phyloP scores from a whole-genome alignment of 1,140 invertebrate species.

The Scylla paramamosain region DNA sequence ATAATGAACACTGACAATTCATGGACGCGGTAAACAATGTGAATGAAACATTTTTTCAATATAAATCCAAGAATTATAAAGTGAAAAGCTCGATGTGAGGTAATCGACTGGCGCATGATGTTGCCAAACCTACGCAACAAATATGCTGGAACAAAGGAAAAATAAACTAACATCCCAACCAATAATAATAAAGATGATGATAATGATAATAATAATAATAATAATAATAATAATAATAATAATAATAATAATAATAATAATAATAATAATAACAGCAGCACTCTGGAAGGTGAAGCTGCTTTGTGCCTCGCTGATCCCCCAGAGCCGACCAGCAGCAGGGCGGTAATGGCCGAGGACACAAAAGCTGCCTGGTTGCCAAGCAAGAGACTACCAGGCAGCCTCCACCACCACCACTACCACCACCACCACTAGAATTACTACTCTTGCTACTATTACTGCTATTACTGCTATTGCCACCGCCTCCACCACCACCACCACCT shows the following conservation, averaged over 20 bases:
- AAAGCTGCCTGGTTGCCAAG: too few relatives aligned
- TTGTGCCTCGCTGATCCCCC: not conserved
- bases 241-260: slow-evolving; percentile 24
- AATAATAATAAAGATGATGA: not conserved
- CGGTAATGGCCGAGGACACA: not conserved
- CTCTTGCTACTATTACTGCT: too few relatives aligned
- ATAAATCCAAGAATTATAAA: not conserved
- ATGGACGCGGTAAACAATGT: not conserved
- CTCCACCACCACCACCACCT: too few relatives aligned
- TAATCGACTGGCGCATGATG: not conserved
- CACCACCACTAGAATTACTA: too few relatives aligned
- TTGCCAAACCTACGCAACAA: not conserved
- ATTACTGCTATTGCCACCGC: too few relatives aligned
- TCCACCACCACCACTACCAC: too few relatives aligned
- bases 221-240: slow-evolving; percentile 34
- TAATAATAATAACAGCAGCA: not conserved
- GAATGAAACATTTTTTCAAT: not conserved
- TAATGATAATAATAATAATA: not conserved
- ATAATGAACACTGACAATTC: not conserved
- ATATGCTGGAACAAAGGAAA: too few relatives aligned
- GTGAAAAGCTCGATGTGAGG: not conserved
- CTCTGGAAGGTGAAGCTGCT: slow-evolving; percentile 9
- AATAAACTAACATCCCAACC: too few relatives aligned
- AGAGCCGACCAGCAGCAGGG: not conserved
- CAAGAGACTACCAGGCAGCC: too few relatives aligned